phyloP scores from a whole-genome alignment of 2,113 vertebrate species.

The Seriola aureovittata region DNA sequence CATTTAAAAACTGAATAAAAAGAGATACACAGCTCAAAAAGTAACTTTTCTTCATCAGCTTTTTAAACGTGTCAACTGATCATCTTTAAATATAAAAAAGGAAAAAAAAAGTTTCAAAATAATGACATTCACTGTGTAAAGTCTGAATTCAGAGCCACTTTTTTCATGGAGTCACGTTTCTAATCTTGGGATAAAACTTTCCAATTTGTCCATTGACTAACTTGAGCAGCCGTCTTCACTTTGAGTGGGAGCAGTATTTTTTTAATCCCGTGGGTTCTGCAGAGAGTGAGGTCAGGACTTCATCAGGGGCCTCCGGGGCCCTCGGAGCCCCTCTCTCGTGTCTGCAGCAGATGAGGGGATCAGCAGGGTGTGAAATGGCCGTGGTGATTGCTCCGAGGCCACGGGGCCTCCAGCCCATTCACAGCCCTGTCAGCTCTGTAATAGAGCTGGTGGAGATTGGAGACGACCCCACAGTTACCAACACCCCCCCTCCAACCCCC shows the following conservation, averaged over 20 bases:
- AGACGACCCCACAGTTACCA: conserved; percentile 41
- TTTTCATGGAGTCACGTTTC: conserved; percentile 17
- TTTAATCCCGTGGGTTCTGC: conserved; percentile 36
- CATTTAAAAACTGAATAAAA: too few species aligned
- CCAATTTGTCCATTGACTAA: conserved; percentile 35
- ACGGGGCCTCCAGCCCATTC: conserved; percentile 67
- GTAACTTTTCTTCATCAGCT: too few species aligned
- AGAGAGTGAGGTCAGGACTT: conserved; percentile 62
- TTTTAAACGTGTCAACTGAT: not conserved
- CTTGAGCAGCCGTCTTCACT: conserved; percentile 40
- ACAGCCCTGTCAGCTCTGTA: conserved; percentile 69
- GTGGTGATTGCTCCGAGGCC: conserved; percentile 73
- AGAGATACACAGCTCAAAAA: too few species aligned
- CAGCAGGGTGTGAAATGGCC: conserved; percentile 77
- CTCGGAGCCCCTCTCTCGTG: conserved; percentile 42
- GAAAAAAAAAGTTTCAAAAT: not conserved
- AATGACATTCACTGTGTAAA: not conserved
- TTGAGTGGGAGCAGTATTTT: conserved; percentile 35
- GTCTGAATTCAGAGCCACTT: conserved; percentile 6
- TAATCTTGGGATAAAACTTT: conserved; percentile 59
- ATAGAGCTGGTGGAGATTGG: conserved; percentile 66
- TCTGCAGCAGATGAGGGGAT: conserved; percentile 69
- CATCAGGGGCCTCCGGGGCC: conserved; percentile 59
- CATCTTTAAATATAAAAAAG: not conserved
- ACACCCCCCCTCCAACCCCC: not conserved